Base-by-base conservation (phyloP, 2,888 invertebrate genomes). In the Hedychridium roseum region DNA sequence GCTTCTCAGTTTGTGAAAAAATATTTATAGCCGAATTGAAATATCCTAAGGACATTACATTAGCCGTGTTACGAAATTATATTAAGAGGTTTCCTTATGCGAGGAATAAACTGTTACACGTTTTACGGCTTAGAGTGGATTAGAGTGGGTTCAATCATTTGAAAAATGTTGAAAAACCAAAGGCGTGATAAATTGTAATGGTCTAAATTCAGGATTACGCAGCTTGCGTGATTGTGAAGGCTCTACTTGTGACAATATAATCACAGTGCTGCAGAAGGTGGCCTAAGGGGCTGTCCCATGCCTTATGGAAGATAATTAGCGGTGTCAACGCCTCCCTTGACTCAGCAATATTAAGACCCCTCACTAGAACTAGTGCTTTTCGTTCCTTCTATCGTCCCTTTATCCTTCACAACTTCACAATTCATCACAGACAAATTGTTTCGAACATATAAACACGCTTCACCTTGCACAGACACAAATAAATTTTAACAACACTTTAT, bases 271-370 rank as follows among this genome's bases (percentile, higher is more conserved):
- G 52, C 45, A 50, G 53, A 54, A 54, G 45, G 49, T 51, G 43
- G 41, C 31, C 43, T 36, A 50, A 53, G 47, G 45, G 56, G 56
- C 40, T 41, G 31, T 12, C 41, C 18, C 36, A 43, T 40, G 46
- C 52, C 45, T 61, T 49, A 34, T 43, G 50, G 39, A 66, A 63
- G 50, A 60, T 68, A 68, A 66, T 69, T 65, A 64, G 58, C 58
- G 46, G 56, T 61, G 58, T 60, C 56, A 60, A 62, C 57, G 58
- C 56, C 55, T 54, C 44, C 45, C 56, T 62, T 54, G 50, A 54
- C 56, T 62, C 57, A 54, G 55, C 56, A 49, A 43, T 58, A 66
- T 62, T 57, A 42, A 50, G 36, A 54, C 36, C 30, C 34, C 43
- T 21, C 14, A 5, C 28, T 9, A 23, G 9, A 7, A 6, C 16